Evolutionary conservation across 2,797 vertebrate species (phyloP), one percentile per base, ranked within the genome.

Genomic region (Erithacus rubecula): DNA sequence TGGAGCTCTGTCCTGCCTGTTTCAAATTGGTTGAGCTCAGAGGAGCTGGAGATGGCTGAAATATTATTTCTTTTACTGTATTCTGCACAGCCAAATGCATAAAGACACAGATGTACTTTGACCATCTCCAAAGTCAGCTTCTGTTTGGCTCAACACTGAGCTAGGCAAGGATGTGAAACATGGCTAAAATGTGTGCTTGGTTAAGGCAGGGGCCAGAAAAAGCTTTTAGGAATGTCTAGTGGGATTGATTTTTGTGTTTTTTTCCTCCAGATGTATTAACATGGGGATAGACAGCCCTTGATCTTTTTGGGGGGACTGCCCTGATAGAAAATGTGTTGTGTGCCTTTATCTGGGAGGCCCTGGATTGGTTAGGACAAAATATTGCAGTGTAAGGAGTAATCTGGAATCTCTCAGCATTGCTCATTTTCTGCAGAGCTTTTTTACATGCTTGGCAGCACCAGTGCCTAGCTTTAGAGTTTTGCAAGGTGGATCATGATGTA

Each of bases 81-180:
- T 36, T 77, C 36, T 82, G 52, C 71, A 44, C 34, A 74, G 92
- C 47, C 91, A 93, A 93, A 79, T 19, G 19, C 75, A 82, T 59
- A 56, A 95, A 94, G 81, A 77, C 20, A 3, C 90, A 95, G 90
- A 90, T 52, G 67, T 84, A 67, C 59, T 90, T 76, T 43, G 15
- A 78, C 49, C 93, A 94, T 91, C 95, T 96, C 91, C 96, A 94
- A 89, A 95, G 87, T 68, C 91, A 95, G 91, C 91, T 95, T 93
- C 95, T 93, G 91, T 89, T 96, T 96, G 94, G 93, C 95, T 92
- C 91, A 77, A 58, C 44, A 20, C 41, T 68, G 60, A 78, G 21
- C 65, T 93, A 92, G 87, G 82, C 79, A 80, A 78, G 84, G 76
- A 89, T 64, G 82, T 94, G 75, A 83, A 95, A 87, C 65, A 34